These are phyloP conservation scores for Sphaeramia orbicularis DNA, from an alignment of 2,797 vertebrate species.

Conservation along the genomic window DNA sequence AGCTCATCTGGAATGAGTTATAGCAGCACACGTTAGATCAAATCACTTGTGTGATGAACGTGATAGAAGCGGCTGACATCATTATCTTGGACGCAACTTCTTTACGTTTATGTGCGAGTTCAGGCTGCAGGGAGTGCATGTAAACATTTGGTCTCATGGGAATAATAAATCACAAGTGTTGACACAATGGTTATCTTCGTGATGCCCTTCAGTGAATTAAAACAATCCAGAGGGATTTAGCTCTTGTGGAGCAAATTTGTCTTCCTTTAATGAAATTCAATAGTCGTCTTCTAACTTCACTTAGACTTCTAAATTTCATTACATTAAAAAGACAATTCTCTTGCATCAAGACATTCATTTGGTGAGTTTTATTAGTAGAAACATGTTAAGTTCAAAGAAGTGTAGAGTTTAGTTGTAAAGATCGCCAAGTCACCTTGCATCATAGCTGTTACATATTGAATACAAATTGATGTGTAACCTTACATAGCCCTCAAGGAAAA, in stretches of 20 bases:
- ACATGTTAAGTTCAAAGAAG: constrained; percentile 7
- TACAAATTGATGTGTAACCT: background rate
- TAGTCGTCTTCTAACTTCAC: constrained; percentile 14
- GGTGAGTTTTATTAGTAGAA: background rate
- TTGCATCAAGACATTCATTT: too few relatives aligned
- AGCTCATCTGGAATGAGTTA: constrained; percentile 16
- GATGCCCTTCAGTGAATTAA: constrained; percentile 60
- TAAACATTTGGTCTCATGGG: constrained; percentile 61
- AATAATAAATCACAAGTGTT: constrained; percentile 66
- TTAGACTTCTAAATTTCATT: too few relatives aligned
- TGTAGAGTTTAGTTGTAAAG: background rate
- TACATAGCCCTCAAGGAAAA: constrained; percentile 6
- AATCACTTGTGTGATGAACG: constrained; percentile 24
- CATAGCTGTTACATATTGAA: background rate
- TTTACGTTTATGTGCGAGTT: constrained; percentile 47
- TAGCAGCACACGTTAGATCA: background rate
- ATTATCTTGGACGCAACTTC: constrained; percentile 42
- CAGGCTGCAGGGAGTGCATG: constrained; percentile 41
- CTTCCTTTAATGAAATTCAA: constrained; percentile 54
- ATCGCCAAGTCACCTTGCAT: background rate
- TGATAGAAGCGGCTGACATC: constrained; percentile 45
- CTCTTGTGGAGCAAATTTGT: constrained; percentile 41
- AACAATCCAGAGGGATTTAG: constrained; percentile 54
- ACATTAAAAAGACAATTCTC: too few relatives aligned
- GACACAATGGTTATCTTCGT: constrained; percentile 50